These are phyloP conservation scores for Plestiodon gilberti DNA, from an alignment of 2,113 vertebrate species.

Conservation along the genomic window DNA sequence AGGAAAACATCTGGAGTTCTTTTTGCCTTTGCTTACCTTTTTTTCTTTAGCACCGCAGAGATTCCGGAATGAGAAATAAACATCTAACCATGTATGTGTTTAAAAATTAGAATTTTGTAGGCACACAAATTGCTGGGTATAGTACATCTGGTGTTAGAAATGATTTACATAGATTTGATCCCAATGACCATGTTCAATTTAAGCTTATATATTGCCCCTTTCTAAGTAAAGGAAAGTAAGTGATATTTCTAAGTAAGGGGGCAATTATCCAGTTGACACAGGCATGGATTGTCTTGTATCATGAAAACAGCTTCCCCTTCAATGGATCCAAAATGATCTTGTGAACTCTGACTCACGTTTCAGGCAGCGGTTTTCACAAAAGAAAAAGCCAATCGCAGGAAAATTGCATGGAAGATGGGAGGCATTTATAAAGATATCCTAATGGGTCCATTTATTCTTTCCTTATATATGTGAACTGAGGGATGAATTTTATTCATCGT, in stretches of 20 bases:
- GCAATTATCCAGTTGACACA: background rate
- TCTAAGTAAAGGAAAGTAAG: no score
- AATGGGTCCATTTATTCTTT: conserved; percentile 75
- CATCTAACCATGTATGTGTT: conserved; percentile 13
- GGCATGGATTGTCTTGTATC: background rate
- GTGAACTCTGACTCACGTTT: background rate
- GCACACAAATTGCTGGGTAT: background rate
- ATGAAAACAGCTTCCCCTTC: background rate
- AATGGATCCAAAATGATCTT: background rate
- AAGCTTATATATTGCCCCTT: no score
- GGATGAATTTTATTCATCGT: background rate
- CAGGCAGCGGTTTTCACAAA: background rate
- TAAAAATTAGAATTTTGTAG: background rate
- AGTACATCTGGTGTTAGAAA: background rate
- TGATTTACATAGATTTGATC: background rate
- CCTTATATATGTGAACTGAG: conserved; percentile 61
- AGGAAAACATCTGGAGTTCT: conserved; percentile 54
- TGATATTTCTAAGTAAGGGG: no score
- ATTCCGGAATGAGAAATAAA: conserved; percentile 35
- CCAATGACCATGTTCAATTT: background rate
- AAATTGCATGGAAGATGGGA: background rate
- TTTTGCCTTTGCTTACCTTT: conserved; percentile 33
- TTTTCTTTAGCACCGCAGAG: conserved; percentile 27
- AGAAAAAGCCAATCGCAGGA: background rate
- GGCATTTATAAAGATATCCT: background rate